A percentile compares a stretch with the other conserved stretches of the same genome.
Conservation (phyloP, 1,140 invertebrate species). For the Grapholita molesta region DNA sequence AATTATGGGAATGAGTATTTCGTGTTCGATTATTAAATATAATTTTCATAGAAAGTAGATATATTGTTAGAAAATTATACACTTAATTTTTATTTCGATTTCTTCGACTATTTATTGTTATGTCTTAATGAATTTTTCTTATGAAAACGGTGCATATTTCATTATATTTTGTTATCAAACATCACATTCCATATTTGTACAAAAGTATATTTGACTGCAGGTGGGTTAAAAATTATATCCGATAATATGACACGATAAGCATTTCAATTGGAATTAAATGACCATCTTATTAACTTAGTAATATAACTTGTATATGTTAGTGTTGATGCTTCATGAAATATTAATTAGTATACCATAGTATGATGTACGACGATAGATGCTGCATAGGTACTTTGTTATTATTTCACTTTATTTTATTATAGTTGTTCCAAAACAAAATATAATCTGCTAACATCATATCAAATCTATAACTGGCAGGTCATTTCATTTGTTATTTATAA, state of each 20-base stretch:
- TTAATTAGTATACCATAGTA: not conserved
- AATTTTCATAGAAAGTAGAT: not conserved
- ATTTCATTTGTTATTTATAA: not conserved
- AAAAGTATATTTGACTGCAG: conserved; percentile 30
- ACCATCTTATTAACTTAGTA: conserved; percentile 7
- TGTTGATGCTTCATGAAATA: not conserved
- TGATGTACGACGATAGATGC: not conserved
- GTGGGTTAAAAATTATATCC: conserved; percentile 23
- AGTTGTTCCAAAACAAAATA: not conserved
- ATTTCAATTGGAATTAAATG: conserved; percentile 42
- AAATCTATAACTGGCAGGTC: not conserved
- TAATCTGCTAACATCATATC: not conserved
- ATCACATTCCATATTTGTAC: conserved; percentile 72
- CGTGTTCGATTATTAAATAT: not conserved
- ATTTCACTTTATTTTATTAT: not conserved
- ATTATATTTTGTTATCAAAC: conserved; percentile 32
- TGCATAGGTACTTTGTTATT: not conserved
- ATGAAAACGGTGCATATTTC: conserved; percentile 37
- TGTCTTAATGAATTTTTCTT: conserved; percentile 28
- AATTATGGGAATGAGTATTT: not conserved
- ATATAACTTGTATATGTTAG: conserved; percentile 1
- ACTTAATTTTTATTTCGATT: not conserved
- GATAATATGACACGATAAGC: conserved; percentile 41
- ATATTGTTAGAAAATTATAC: conserved; percentile 17
- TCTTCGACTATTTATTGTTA: conserved; percentile 8